Base-by-base conservation (phyloP, 2,888 invertebrate species). In the Perithous albicinctus region DNA sequence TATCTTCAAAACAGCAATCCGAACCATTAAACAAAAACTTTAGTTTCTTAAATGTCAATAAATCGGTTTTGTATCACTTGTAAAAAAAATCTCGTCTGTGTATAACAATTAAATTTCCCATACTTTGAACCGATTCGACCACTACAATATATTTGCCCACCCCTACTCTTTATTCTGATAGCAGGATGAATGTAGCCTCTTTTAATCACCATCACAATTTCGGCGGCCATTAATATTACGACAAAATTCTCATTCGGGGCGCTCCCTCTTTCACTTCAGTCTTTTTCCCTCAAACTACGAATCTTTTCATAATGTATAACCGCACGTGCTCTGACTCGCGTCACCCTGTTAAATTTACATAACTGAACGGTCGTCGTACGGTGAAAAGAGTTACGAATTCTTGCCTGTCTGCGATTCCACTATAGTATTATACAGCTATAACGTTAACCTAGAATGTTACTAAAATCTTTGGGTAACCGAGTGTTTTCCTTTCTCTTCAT, bases 341-440 rank as follows among this genome's bases (percentile, higher is more conserved):
- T 54, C 26, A 26, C 26, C 26, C 54, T 12, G 54, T 54, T n/a
- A 54, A n/a, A 54, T 54, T 54, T 54, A 26, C 54, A 54, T 54
- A 54, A 54, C 23, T 12, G 26, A 54, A 54, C 54, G 54, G 5
- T 23, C 23, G 51, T 23, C 10, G 51, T 6, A 2, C 1, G 23
- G 54, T 26, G 26, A 8, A 8, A 54, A 7, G 12, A 23, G 26
- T 2, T 26, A 3, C 5, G n/a, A 4, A 48, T 12, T 26, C 12
- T 12, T 10, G 1, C 23, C 7, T 23, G 23, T 12, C 18, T 23
- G 23, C 51, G n/a, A n/a, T n/a, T n/a, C 15, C 15, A 15, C 3
- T 15, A 3, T 2, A 5, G n/a, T 15, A 15, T 15, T 46, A n/a
- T n/a, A n/a, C 15, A 46, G n/a, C 4, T 46, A n/a, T 12, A 6